These are phyloP conservation scores for Leuctra nigra DNA, from an alignment of 2,888 invertebrate genomes.

Conservation along the genomic window DNA sequence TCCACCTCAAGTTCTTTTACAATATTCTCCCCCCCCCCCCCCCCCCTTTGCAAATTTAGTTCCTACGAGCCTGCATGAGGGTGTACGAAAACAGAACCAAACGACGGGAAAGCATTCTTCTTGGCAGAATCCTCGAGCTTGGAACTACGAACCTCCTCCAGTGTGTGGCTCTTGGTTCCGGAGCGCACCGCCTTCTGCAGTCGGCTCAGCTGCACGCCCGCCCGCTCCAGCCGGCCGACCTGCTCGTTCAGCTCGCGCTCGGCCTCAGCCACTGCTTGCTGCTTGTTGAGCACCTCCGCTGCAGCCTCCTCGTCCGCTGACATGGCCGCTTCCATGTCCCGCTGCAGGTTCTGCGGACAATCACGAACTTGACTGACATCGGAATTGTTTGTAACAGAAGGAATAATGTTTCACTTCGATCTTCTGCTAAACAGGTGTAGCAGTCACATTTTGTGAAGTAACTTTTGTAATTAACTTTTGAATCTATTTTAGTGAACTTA, in stretches of 20 bases:
- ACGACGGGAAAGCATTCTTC: too few relatives aligned
- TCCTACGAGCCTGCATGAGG: too few relatives aligned
- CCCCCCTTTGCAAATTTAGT: too few relatives aligned
- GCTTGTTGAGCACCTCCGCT: constrained; percentile 34
- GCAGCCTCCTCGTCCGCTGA: constrained; percentile 34
- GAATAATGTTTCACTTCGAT: too few relatives aligned
- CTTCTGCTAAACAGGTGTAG: too few relatives aligned
- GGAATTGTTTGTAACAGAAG: too few relatives aligned
- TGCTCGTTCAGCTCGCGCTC: constrained; percentile 40
- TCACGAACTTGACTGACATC: background rate
- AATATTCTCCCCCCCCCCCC: too few relatives aligned
- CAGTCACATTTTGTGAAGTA: constrained; percentile 18
- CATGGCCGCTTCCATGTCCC: constrained; percentile 33
- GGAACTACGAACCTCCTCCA: constrained; percentile 36
- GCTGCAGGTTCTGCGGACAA: constrained; percentile 26
- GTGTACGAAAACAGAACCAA: too few relatives aligned
- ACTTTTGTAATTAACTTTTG: too few relatives aligned
- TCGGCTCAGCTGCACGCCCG: constrained; percentile 42
- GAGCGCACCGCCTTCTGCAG: constrained; percentile 37
- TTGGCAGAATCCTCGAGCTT: too few relatives aligned
- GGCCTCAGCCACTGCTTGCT: constrained; percentile 32
- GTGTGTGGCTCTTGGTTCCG: constrained; percentile 17
- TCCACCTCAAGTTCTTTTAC: too few relatives aligned
- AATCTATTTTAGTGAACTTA: too few relatives aligned
- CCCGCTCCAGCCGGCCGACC: constrained; percentile 42